phyloP scores from a whole-genome alignment of 2,797 vertebrate genomes.

The Phataginus tetradactyla region DNA sequence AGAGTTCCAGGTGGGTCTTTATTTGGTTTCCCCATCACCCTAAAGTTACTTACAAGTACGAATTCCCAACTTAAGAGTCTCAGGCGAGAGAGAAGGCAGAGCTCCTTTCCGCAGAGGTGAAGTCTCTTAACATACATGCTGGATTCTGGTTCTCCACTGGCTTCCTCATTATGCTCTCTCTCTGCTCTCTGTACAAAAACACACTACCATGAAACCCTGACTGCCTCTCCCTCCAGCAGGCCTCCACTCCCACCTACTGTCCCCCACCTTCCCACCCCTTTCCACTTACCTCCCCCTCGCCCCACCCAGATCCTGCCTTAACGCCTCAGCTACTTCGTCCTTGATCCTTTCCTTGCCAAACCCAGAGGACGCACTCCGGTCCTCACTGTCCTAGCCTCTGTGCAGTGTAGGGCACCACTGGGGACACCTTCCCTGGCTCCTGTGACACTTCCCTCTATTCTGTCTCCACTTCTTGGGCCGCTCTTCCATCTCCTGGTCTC shows the following conservation, averaged over 20 bases:
- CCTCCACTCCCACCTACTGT: neutral
- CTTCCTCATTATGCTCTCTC: neutral
- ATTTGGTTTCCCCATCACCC: neutral
- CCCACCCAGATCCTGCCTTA: neutral
- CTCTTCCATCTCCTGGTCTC: neutral
- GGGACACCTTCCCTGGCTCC: neutral
- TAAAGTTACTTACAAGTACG: neutral
- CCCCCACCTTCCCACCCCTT: neutral
- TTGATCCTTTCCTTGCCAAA: neutral
- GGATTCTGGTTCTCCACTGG: neutral
- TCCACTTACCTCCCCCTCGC: neutral
- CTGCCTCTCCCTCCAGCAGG: neutral
- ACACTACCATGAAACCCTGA: neutral
- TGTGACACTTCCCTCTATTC: neutral
- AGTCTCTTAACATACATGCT: neutral
- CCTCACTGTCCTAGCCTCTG: neutral
- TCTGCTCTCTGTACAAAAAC: neutral
- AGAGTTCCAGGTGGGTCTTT: neutral
- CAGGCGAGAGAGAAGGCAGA: neutral
- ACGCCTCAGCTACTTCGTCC: neutral
- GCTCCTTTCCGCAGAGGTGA: neutral
- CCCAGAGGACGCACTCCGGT: no score
- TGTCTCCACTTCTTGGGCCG: neutral
- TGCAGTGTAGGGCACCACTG: no score
- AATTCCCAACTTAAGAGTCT: neutral